Conservation (phyloP, 2,888 invertebrate species). For the Acronicta alni region DNA sequence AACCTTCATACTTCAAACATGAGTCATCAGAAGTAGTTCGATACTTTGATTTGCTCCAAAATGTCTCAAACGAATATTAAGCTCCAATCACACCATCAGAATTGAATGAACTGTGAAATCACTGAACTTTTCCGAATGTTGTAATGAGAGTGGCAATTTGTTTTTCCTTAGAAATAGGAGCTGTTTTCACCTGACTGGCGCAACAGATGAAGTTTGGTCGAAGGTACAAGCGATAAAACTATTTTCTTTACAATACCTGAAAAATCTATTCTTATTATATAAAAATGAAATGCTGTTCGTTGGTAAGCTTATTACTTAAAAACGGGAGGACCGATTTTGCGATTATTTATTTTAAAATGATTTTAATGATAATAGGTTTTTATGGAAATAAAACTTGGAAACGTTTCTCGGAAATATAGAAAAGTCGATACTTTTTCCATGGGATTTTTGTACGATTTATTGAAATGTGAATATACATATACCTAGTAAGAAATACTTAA, state of each 20-base stretch:
- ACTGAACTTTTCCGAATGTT: conserved; percentile 77
- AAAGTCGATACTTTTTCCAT: no score
- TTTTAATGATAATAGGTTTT: no score
- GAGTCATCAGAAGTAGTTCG: conserved; percentile 29
- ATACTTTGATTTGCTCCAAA: conserved; percentile 17
- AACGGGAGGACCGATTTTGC: no score
- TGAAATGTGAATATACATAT: no score
- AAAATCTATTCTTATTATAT: no score
- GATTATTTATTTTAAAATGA: no score
- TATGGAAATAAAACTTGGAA: no score
- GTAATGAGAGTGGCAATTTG: conserved; percentile 82
- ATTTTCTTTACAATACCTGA: no score
- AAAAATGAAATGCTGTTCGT: no score
- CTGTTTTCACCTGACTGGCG: conserved; percentile 80
- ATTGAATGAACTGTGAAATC: conserved; percentile 80
- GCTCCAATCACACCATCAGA: conserved; percentile 74
- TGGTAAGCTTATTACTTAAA: no score
- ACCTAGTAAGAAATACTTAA: background rate
- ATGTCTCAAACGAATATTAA: conserved; percentile 45
- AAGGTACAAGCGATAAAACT: conserved; percentile 60
- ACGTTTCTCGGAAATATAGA: no score
- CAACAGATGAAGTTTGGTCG: conserved; percentile 76
- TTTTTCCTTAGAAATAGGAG: conserved; percentile 81
- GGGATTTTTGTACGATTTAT: no score
- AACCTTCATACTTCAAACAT: conserved; percentile 8